Conservation (phyloP, 2,888 invertebrate species). For the Cepaea hortensis region DNA sequence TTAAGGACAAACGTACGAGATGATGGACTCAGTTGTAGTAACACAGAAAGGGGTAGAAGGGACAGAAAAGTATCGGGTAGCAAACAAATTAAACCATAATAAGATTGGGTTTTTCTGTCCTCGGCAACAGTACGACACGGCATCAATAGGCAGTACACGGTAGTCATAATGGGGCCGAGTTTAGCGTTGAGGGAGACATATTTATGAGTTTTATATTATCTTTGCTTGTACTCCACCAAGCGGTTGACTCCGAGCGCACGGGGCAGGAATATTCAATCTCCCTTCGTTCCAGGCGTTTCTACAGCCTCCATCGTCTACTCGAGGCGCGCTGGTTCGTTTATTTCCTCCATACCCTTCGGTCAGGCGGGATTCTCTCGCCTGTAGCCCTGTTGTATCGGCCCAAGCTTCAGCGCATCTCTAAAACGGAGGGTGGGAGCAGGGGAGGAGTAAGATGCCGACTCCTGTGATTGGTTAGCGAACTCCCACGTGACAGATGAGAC, state of each 20-base stretch:
- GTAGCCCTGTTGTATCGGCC: neutral
- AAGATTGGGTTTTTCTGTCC: too few species aligned
- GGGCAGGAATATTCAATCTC: neutral
- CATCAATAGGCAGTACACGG: too few species aligned
- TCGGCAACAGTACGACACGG: too few species aligned
- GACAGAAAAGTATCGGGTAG: too few species aligned
- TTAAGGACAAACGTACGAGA: too few species aligned
- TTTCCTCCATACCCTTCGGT: neutral
- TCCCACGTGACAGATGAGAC: slow-evolving; percentile 40
- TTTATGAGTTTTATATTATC: slow-evolving; percentile 13
- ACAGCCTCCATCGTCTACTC: neutral
- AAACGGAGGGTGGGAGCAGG: slow-evolving; percentile 32
- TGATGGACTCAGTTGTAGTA: too few species aligned
- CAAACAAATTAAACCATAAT: too few species aligned
- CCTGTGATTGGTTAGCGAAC: slow-evolving; percentile 42
- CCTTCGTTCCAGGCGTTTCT: neutral
- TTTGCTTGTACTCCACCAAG: neutral
- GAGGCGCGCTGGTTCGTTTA: slow-evolving; percentile 20
- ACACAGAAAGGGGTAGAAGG: too few species aligned
- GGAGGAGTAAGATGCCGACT: slow-evolving; percentile 28
- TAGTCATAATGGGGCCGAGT: neutral
- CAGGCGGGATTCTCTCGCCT: slow-evolving; percentile 8
- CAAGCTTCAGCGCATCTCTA: slow-evolving; percentile 10
- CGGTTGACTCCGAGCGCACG: neutral
- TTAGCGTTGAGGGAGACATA: neutral